phyloP scores from a whole-genome alignment of 2,113 vertebrate genomes.

The Hippopotamus amphibius region DNA sequence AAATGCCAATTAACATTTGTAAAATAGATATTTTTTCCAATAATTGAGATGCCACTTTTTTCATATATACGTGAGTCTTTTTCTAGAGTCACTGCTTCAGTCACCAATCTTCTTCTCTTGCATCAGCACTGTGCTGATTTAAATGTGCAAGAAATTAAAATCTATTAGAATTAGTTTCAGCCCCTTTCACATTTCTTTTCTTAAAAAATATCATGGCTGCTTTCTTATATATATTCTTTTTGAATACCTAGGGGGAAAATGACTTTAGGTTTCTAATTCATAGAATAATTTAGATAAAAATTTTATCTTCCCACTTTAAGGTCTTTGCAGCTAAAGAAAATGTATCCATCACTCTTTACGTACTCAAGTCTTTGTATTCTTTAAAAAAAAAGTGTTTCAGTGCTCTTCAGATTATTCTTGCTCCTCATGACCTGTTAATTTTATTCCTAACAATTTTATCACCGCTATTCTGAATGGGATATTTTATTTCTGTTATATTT shows the following conservation, averaged over 20 bases:
- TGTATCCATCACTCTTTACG: background rate
- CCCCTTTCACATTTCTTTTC: background rate
- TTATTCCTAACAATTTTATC: constrained; percentile 5
- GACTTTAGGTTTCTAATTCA: background rate
- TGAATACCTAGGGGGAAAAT: background rate
- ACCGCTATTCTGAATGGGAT: background rate
- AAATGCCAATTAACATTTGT: background rate
- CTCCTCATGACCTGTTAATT: background rate
- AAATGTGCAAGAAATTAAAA: background rate
- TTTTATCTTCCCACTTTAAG: background rate
- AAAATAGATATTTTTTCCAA: background rate
- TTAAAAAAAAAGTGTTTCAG: background rate
- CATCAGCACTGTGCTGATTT: background rate
- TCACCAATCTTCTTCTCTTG: background rate
- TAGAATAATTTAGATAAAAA: background rate
- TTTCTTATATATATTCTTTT: background rate
- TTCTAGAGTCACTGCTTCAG: background rate
- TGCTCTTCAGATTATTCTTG: background rate
- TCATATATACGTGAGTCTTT: background rate
- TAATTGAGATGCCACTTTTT: background rate
- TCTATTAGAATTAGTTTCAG: background rate
- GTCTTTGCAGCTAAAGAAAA: background rate
- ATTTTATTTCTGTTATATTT: background rate
- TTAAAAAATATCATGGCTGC: background rate
- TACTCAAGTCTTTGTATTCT: background rate